These are phyloP conservation scores for Neoitamus cyanurus DNA, from an alignment of 2,888 invertebrate genomes.

Conservation along the genomic window DNA sequence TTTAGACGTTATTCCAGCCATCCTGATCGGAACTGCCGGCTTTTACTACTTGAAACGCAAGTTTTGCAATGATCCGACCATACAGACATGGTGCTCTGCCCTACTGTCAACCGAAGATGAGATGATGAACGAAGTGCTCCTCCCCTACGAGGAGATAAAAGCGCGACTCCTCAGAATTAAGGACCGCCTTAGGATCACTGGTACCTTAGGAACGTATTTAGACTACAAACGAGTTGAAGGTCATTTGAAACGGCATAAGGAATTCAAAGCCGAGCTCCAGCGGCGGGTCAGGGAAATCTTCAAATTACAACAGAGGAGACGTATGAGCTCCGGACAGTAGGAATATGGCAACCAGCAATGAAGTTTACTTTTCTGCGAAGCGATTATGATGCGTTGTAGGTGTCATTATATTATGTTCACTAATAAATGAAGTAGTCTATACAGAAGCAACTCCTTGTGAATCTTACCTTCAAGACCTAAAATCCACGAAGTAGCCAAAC, in stretches of 20 bases:
- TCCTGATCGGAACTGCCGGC: background rate
- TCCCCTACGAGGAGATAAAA: conserved; percentile 13
- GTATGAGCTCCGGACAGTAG: background rate
- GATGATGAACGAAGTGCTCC: background rate
- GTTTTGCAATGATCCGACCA: background rate
- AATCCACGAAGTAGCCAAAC: no score
- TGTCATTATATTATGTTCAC: no score
- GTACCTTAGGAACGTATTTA: background rate
- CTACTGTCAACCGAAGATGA: background rate
- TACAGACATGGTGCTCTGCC: conserved; percentile 7
- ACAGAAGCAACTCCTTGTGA: background rate
- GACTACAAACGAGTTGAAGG: background rate
- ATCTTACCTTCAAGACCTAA: no score
- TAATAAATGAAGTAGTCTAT: background rate
- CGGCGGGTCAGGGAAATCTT: background rate
- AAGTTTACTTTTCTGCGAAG: background rate
- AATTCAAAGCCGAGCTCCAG: background rate
- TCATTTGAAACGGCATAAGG: background rate
- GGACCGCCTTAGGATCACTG: background rate
- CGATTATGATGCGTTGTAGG: background rate
- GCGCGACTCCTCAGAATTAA: background rate
- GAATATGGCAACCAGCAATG: background rate
- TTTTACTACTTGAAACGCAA: background rate
- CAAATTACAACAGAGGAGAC: background rate
- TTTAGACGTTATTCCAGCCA: background rate